phyloP scores from a whole-genome alignment of 2,113 vertebrate genomes.

The Tetrax tetrax region DNA sequence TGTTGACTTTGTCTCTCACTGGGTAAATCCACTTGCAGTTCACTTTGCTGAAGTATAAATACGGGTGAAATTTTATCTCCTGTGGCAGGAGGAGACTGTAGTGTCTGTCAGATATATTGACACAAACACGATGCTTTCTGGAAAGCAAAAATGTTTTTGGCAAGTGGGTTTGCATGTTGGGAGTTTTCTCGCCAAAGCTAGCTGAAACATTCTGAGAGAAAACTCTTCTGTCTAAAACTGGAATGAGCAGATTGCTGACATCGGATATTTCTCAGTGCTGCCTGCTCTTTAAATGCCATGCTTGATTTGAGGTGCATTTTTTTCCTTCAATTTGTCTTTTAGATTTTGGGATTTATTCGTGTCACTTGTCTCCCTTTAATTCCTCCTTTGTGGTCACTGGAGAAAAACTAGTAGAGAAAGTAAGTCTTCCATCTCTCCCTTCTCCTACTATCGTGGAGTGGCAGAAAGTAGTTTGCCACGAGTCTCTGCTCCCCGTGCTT shows the following conservation, averaged over 20 bases:
- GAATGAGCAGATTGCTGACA: conserved; percentile 41
- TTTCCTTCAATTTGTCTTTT: not conserved
- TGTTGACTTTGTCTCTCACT: not conserved
- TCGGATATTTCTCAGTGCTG: conserved; percentile 6
- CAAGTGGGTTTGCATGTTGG: not conserved
- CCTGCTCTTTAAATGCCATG: not conserved
- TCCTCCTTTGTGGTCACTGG: not conserved
- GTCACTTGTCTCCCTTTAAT: not conserved
- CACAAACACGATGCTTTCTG: not conserved
- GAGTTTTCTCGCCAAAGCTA: not conserved
- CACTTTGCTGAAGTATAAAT: conserved; percentile 22
- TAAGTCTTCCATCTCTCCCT: not conserved
- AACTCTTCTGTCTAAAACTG: not conserved
- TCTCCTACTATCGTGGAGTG: not conserved
- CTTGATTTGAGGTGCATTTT: conserved; percentile 6
- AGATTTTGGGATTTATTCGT: not conserved
- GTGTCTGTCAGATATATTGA: conserved; percentile 24
- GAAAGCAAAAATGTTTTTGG: conserved; percentile 22
- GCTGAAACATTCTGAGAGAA: not conserved
- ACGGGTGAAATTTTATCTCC: not conserved
- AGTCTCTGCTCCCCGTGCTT: not conserved
- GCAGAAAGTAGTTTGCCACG: not conserved
- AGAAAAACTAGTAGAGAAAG: not conserved
- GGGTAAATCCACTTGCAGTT: not conserved
- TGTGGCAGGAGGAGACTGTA: not conserved